A percentile compares a stretch with the other conserved stretches of the same genome.
These are phyloP conservation scores for Troides aeacus DNA, from an alignment of 2,888 invertebrate species.

Conservation along the genomic window DNA sequence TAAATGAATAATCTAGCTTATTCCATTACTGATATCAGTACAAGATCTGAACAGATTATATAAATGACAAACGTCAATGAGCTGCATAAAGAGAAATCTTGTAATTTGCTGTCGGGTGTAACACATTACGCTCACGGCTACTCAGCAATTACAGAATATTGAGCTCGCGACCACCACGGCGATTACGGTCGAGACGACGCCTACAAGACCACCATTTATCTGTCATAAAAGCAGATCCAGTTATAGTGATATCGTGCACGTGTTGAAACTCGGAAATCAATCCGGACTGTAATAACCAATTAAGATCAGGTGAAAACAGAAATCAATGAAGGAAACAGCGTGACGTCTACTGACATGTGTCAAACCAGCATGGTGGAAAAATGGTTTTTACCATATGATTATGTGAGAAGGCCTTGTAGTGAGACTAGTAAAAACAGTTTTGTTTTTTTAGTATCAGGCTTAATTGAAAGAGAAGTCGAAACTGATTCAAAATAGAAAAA, in stretches of 20 bases:
- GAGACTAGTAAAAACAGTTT: not conserved
- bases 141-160: conserved; percentile 24
- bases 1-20: not conserved
- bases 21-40: no score
- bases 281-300: conserved; percentile 1
- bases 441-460: not conserved
- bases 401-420: no score
- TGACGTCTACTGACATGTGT: no score
- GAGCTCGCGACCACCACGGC: conserved; percentile 19
- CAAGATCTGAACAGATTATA: not conserved
- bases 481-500: not conserved
- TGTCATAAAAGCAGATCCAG: conserved; percentile 20
- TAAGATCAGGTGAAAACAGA: not conserved
- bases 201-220: conserved; percentile 21
- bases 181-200: conserved; percentile 10
- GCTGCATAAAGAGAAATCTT: conserved; percentile 19
- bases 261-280: conserved; percentile 16
- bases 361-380: not conserved
- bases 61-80: not conserved
- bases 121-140: conserved; percentile 16
- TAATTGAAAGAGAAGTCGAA: conserved; percentile 8
- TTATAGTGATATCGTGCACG: conserved; percentile 16
- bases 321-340: not conserved
- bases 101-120: conserved; percentile 21
- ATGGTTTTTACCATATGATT: no score